Conservation (phyloP, 2,113 vertebrate genomes). For the Osmerus mordax region DNA sequence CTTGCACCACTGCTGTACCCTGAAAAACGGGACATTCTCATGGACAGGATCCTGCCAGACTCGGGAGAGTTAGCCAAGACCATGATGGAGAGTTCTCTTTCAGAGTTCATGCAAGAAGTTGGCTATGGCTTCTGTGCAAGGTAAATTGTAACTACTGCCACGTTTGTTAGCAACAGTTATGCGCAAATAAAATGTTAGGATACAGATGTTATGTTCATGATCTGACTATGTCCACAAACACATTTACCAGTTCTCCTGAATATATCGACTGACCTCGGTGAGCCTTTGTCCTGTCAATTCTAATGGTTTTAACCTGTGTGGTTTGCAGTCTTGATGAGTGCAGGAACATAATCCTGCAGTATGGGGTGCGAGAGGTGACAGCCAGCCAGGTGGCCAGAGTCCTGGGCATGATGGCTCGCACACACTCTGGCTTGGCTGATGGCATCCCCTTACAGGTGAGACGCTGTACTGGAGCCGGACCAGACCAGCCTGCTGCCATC, state of each 20-base stretch:
- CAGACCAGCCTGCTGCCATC: no score
- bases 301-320: not conserved
- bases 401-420: conserved; percentile 98
- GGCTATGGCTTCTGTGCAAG: conserved; percentile 98
- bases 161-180: no score
- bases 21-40: conserved; percentile 99
- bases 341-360: conserved; percentile 96
- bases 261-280: conserved; percentile 13
- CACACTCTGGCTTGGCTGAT: conserved; percentile 91
- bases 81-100: conserved; percentile 99
- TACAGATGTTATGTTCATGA: no score
- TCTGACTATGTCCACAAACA: no score
- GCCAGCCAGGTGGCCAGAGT: conserved; percentile 97
- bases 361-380: conserved; percentile 93
- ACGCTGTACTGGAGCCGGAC: no score
- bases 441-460: conserved; percentile 93
- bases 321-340: conserved; percentile 89
- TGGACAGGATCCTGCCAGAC: conserved; percentile 99
- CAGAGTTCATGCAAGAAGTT: conserved; percentile 99
- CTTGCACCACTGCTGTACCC: conserved; percentile 99
- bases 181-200: no score
- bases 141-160: conserved; percentile 53
- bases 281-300: not conserved
- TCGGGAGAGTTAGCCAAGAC: conserved; percentile 99
- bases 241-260: not conserved